phyloP scores from a whole-genome alignment of 2,888 invertebrate genomes.

The Eupithecia subfuscata region DNA sequence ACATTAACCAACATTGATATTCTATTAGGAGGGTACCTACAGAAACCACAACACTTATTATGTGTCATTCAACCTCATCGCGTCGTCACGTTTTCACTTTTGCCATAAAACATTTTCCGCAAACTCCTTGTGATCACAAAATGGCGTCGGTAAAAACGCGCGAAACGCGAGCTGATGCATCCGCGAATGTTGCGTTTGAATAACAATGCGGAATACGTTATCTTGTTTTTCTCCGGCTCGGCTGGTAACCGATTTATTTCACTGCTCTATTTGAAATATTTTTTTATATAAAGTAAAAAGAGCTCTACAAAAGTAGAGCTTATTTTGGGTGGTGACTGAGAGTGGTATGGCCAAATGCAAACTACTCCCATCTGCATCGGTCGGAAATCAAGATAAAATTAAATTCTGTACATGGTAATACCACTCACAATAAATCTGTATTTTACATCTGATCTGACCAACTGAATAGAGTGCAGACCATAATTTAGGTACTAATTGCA shows the following conservation, averaged over 20 bases:
- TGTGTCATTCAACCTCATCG: slow-evolving; percentile 61
- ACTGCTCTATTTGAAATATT: background rate
- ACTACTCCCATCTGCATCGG: background rate
- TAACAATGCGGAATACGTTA: slow-evolving; percentile 66
- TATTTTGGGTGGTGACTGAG: background rate
- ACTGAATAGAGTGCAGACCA: background rate
- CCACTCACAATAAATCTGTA: background rate
- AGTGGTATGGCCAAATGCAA: background rate
- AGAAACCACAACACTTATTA: slow-evolving; percentile 50
- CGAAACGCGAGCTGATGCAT: slow-evolving; percentile 59
- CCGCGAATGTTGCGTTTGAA: slow-evolving; percentile 63
- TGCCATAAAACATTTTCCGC: slow-evolving; percentile 71
- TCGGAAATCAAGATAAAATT: background rate
- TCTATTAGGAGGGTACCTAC: slow-evolving; percentile 51
- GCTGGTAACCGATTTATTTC: slow-evolving; percentile 14
- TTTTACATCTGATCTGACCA: background rate
- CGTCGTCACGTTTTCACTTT: slow-evolving; percentile 72
- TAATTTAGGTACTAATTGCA: background rate
- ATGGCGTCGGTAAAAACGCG: slow-evolving; percentile 70
- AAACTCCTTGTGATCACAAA: slow-evolving; percentile 59
- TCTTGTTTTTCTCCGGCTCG: slow-evolving; percentile 51
- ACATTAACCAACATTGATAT: slow-evolving; percentile 40
- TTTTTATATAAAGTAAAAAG: background rate
- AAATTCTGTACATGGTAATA: background rate
- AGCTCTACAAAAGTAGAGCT: background rate